Evolutionary conservation across 2,797 vertebrate genomes (phyloP), one percentile per base, ranked within the genome.

Genomic region (Pelodytes ibericus): DNA sequence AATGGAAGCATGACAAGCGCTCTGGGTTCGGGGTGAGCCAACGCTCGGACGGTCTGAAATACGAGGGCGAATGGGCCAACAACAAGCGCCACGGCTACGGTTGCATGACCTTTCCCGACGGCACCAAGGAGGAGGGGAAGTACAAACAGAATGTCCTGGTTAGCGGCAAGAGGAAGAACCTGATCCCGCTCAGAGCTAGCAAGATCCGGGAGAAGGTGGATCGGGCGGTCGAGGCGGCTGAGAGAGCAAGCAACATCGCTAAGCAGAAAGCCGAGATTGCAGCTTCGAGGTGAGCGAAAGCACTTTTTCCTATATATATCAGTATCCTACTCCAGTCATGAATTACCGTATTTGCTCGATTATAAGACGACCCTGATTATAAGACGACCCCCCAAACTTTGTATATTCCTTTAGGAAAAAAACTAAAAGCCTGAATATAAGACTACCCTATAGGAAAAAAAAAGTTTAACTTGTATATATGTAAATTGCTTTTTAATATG

Each of bases 181-280:
- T 99, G 66, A 97, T 99, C 85, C 97, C 97, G 0, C 91, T 99
- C 79, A 87, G 97, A 6, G 96, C 95, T 87, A 98, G 97, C 87
- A 99, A 99, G 89, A 97, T 96, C 91, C 90, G 97, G 0, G 97
- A 99, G 91, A 99, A 99, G 89, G 97, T 99, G 87, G 97, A 99
- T 88, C 92, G 96, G 2, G 95, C 95, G 0, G 87, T 97, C 7
- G 97, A 99, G 83, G 94, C 93, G 0, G 97, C 97, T 0, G 94
- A 95, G 87, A 91, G 97, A 81, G 95, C 95, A 0, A 90, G 94
- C 2, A 95, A 96, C 83, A 94, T 96, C 1, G 92, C 96, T 82
- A 94, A 94, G 86, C 96, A 98, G 90, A 99, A 99, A 84, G 91
- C 95, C 0, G 96, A 98, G 91, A 97, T 99, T 2, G 95, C 95